Percentiles rank a stretch among this genome's conserved stretches.
These are phyloP conservation scores for Operophtera brumata DNA, from an alignment of 2,888 invertebrate species.

Conservation along the genomic window DNA sequence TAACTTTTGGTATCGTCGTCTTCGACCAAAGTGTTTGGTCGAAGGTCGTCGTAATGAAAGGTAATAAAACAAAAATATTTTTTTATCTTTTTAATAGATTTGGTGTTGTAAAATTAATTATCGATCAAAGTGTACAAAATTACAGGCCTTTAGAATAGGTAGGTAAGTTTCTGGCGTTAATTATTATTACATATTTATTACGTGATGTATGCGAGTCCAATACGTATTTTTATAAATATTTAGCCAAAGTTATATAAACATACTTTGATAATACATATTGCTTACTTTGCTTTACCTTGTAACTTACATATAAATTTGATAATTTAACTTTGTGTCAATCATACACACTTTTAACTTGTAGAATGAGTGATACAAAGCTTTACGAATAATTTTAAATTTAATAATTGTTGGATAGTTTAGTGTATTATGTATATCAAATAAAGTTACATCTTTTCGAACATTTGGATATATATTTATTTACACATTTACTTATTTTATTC, in stretches of 20 bases:
- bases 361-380: slow-evolving; percentile 9
- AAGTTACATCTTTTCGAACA: slow-evolving; percentile 1
- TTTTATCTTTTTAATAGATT: slow-evolving; percentile 31
- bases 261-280: slow-evolving; percentile 54
- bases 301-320: slow-evolving; percentile 35
- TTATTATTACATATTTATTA: slow-evolving; percentile 50
- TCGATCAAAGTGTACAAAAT: slow-evolving; percentile 76
- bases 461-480: slow-evolving; percentile 15
- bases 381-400: slow-evolving; percentile 2
- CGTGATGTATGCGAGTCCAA: slow-evolving; percentile 57
- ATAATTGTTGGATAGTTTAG: slow-evolving; percentile 6
- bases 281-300: slow-evolving; percentile 64
- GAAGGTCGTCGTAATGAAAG: background rate
- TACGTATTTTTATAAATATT: slow-evolving; percentile 43
- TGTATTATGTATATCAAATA: slow-evolving; percentile 5
- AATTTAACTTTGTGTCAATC: slow-evolving; percentile 32
- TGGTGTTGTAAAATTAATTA: slow-evolving; percentile 60
- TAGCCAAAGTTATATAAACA: slow-evolving; percentile 57
- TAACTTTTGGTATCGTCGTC: background rate
- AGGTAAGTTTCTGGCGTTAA: slow-evolving; percentile 63
- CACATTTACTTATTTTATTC: slow-evolving; percentile 1
- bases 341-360: slow-evolving; percentile 31
- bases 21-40: too few relatives aligned
- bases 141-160: slow-evolving; percentile 72
- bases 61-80: slow-evolving; percentile 27